Base-by-base conservation (phyloP, 2,113 vertebrate genomes). In the Salvelinus alpinus region DNA sequence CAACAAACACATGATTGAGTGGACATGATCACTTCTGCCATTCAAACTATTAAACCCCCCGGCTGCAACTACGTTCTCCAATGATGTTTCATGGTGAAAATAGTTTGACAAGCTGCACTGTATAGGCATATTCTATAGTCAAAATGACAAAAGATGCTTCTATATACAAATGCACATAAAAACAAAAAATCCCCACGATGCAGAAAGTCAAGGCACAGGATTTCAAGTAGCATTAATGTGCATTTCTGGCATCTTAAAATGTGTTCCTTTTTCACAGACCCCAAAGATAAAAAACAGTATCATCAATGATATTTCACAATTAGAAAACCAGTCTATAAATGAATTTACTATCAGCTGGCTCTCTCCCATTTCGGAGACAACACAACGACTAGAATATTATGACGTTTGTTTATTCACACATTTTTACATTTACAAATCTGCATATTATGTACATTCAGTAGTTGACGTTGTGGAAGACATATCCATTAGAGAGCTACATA, bases 381-480 rank as follows among this genome's bases (percentile, higher is more conserved):
- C 24, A 6, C 47, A 25, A 22, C 73, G 76, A 76, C 13, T 27
- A 29, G 20, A 44, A 68, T 69, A 77, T 75, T 60, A 69, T 69
- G 76, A 66, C 71, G 66, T 51, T 81, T 88, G 78, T 91, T 91
- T 91, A 91, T 92, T 92, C 80, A 85, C 84, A 91, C 83, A 76
- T 78, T 81, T 73, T 74, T 81, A 86, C 78, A 85, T 75, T 76
- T 83, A 73, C 78, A 88, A 86, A 87, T 85, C 80, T 81, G 83
- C 85, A 87, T 84, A 79, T 81, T 87, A 72, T 90, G 82, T 89
- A 88, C 88, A 87, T 90, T 89, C 88, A 91, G 91, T 88, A 89
- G 85, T 88, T 82, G 78, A 83, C 54, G 71, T 68, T 79, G 76
- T 84, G 90, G 90, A 92, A 90, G 90, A 92, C 90, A 72, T 80